phyloP scores from a whole-genome alignment of 1,140 invertebrate genomes.

The Artemia franciscana region DNA sequence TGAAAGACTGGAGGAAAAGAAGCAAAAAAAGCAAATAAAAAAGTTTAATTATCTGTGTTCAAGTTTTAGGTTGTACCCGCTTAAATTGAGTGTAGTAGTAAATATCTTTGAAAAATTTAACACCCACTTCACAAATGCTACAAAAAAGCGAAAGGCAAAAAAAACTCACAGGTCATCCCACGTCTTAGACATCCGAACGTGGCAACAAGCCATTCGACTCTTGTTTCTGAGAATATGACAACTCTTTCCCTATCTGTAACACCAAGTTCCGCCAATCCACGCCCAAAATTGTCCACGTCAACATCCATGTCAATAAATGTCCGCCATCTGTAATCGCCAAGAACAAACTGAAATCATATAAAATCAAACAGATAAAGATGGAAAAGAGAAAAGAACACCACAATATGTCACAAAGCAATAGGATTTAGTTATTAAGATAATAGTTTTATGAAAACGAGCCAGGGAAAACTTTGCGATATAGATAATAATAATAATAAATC shows the following conservation, averaged over 20 bases:
- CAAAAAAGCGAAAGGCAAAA: background rate
- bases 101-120: no score
- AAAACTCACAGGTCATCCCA: conserved; percentile 44
- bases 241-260: conserved; percentile 34
- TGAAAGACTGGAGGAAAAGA: no score
- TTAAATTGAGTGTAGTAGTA: no score
- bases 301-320: conserved; percentile 53
- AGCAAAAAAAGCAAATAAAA: no score
- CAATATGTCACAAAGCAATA: no score
- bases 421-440: no score
- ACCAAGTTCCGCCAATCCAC: conserved; percentile 38
- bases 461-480: no score
- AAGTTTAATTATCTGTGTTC: no score
- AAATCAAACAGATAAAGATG: background rate
- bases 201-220: conserved; percentile 88
- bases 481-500: no score
- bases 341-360: conserved; percentile 36
- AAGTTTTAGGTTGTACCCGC: no score
- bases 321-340: conserved; percentile 82
- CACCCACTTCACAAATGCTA: no score
- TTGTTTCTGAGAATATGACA: conserved; percentile 87
- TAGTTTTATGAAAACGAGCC: no score
- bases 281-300: conserved; percentile 46
- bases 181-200: conserved; percentile 82
- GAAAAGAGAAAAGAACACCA: background rate